Evolutionary conservation across 1,140 invertebrate species (phyloP).

Genomic region (Leucophenga varia): DNA sequence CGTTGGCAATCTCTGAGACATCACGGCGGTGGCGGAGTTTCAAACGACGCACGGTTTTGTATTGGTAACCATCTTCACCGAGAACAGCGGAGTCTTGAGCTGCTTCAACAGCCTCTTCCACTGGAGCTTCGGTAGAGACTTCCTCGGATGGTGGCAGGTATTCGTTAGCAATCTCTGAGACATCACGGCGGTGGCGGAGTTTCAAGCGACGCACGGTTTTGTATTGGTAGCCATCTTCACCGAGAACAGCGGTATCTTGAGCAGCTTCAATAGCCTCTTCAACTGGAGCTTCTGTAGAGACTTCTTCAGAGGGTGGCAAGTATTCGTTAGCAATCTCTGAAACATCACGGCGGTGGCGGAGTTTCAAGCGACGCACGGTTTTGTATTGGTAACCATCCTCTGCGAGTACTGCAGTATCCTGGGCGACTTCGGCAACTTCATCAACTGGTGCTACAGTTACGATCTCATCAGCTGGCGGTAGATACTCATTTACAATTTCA

Average conservation of each 20-base stretch:
- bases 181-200: constrained; percentile 25
- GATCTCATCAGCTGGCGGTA: constrained; percentile 37
- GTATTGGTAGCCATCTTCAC: constrained; percentile 33
- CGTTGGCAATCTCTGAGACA: constrained; percentile 30
- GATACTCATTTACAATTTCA: constrained; percentile 38
- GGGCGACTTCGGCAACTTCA: background rate
- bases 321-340: constrained; percentile 34
- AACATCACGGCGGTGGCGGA: constrained; percentile 36
- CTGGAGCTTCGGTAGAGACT: background rate
- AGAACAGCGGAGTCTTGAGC: constrained; percentile 26
- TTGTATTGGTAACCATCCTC: constrained; percentile 37
- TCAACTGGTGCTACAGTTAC: constrained; percentile 13
- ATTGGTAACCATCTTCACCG: constrained; percentile 30
- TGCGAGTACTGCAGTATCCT: constrained; percentile 14
- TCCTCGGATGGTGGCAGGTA: constrained; percentile 30
- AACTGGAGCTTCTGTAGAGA: constrained; percentile 8
- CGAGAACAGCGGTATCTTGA: constrained; percentile 21
- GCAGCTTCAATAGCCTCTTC: constrained; percentile 13
- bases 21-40: constrained; percentile 37
- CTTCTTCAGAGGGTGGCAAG: constrained; percentile 30
- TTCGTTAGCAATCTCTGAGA: constrained; percentile 21
- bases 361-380: constrained; percentile 27
- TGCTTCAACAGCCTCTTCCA: constrained; percentile 5
- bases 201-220: constrained; percentile 31
- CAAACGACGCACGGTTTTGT: constrained; percentile 35